Evolutionary conservation across 2,113 vertebrate species (phyloP), one percentile per base, ranked within the genome.

Genomic region (Nibea albiflora): DNA sequence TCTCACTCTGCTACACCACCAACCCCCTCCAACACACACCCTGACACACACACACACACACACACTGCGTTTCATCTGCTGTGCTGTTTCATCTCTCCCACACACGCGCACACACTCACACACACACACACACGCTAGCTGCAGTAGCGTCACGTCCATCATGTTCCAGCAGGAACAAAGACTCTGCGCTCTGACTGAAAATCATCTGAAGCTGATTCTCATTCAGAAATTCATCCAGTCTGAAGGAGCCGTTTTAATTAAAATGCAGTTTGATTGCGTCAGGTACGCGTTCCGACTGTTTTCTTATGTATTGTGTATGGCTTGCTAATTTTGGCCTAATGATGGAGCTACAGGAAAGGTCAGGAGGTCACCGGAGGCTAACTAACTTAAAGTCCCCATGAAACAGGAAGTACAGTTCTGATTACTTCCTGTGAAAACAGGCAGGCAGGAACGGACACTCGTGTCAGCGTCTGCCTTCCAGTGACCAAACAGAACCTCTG

Each of bases 31-130:
- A 16, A 42, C 49, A 26, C 42, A 2, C 57, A 14, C 22, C 8
- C 73, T 44, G 70, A 10, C 57, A 24, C 19, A 24, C 73, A 11
- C 49, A 50, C 42, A 72, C n/a, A 53, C 46, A 50, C 17, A 57
- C 74, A 77, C 82, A 76, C 71, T 28, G 52, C 4, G 24, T 88
- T 90, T 90, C 81, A 92, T 91, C 90, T 90, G 68, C 78, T 81
- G 61, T 70, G 70, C 76, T 83, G 76, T 90, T 92, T 88, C 89
- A 89, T 90, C 88, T 75, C 70, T n/a, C 42, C 3, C 78, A n/a
- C 79, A 26, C 68, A 31, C 85, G 35, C 72, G 15, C 54, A 42
- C 68, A 70, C 80, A 73, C 76, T 4, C 14, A 24, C 83, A 76
- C 75, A 10, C 4, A 31, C 65, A 61, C 78, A 78, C 78, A 24